Base-by-base conservation (phyloP, 2,888 invertebrate genomes). In the Acleris emargana region DNA sequence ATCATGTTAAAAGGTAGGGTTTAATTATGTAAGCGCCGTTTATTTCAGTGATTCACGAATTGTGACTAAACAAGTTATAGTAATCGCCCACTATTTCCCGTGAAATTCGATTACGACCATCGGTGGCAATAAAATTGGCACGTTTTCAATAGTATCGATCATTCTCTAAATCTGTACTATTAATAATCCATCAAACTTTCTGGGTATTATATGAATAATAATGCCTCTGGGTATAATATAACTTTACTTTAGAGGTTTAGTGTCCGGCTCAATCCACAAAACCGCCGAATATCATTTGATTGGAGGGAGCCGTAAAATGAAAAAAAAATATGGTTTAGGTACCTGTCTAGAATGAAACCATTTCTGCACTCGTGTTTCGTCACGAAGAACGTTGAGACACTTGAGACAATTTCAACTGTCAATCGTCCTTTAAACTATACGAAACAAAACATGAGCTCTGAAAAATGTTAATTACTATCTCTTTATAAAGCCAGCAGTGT, bases 51-150 rank as follows among this genome's bases (percentile, higher is more conserved):
- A 61, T 71, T 71, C 68, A 66, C 43, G 63, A 59, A 62, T 57
- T 58, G 61, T 76, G 73, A 73, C 71, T 69, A 72, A 72, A 71
- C 73, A 68, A 71, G 71, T 72, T 76, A 77, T 76, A 78, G 77
- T 72, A 76, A 76, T 74, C 69, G 67, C 67, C 71, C 72, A 75
- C 71, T 68, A 69, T 69, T 80, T 79, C 75, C 67, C 62, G 67
- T 69, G 72, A 76, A 75, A 69, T 72, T 64, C 64, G 64, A 68
- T 66, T 70, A 69, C 71, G 71, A 69, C 55, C 67, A 68, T 71
- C 67, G 73, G 72, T 75, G 71, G 70, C 75, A 69, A 69, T 73
- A 71, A 74, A 76, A 79, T 82, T 85, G 83, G 81, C 82, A 81
- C 64, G 64, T 70, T 64, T 78, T 84, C 81, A 82, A 78, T 78